Evolutionary conservation across 2,797 vertebrate genomes (phyloP), one percentile per base, ranked within the genome.

Genomic region (Crypturellus tataupa): DNA sequence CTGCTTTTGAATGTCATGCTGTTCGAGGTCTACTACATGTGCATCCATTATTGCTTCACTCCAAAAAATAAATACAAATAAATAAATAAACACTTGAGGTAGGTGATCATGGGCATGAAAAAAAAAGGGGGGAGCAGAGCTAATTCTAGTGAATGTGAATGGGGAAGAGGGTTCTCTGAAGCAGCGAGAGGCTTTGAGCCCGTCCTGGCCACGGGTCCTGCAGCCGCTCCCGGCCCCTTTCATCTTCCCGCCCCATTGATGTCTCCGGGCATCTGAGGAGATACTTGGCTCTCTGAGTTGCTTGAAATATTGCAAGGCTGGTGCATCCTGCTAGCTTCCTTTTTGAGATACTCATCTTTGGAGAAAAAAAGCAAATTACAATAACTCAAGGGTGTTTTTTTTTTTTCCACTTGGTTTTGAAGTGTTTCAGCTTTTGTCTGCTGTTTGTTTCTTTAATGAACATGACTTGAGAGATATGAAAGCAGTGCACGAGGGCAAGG

Each of bases 401-500:
- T 12, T 1, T 5, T 25, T 47, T 12, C 11, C 47, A 23, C 17
- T 75, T 76, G 5, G 2, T 76, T 95, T 86, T 81, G 62, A 87
- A 87, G 67, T 90, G 80, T 53, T 93, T 42, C 47, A 47, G 84
- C 56, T 83, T 93, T 94, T 91, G 16, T 90, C 56, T 86, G 40
- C 29, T 82, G 19, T 24, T 3, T 40, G 37, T 87, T 20, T 64
- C 35, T 67, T 89, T 59, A 76, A 81, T 19, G 10, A 73, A 40
- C 10, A 1, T 16, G 17, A 42, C 23, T 86, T 44, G 39, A 58
- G 21, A 12, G 17, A 6, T 10, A 1, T 56, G 49, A 1, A 24
- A 44, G 39, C 33, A 40, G 27, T 3, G 23, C 77, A 20, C 20
- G 46, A 39, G 62, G 60, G 46, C 42, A 55, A 78, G 35, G 23